Conservation (phyloP, 2,113 vertebrate species). For the Mohoua ochrocephala region DNA sequence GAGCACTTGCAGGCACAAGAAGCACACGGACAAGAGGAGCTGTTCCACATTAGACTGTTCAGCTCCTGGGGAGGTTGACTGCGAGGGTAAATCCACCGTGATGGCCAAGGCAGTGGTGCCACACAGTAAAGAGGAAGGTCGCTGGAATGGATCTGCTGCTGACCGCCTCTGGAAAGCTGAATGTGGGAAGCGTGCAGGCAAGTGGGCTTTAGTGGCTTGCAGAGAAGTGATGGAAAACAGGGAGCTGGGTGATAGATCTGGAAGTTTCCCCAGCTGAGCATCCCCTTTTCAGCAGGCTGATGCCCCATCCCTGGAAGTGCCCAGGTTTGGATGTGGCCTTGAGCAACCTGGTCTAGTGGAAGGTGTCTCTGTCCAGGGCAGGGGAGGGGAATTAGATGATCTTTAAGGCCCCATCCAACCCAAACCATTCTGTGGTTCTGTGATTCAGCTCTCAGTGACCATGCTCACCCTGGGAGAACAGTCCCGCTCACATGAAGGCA, state of each 20-base stretch:
- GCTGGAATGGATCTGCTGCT: background rate
- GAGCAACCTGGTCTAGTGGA: background rate
- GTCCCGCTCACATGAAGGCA: background rate
- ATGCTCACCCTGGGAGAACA: background rate
- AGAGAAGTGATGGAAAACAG: background rate
- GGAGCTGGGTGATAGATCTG: background rate
- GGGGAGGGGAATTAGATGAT: background rate
- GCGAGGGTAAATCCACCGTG: rapidly evolving
- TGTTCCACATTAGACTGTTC: background rate
- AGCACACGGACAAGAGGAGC: rapidly evolving
- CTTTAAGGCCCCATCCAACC: background rate
- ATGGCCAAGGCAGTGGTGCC: background rate
- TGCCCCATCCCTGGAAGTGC: background rate
- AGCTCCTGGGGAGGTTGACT: background rate
- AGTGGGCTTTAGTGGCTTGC: background rate
- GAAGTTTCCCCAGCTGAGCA: background rate
- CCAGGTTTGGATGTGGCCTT: background rate
- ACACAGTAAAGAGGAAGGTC: rapidly evolving
- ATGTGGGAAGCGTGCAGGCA: background rate
- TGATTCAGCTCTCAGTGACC: background rate
- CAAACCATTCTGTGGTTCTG: background rate
- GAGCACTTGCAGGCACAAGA: background rate
- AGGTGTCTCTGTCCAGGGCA: background rate
- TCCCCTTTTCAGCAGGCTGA: background rate
- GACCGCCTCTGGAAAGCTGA: background rate